Evolutionary conservation across 2,113 vertebrate species (phyloP), one percentile per base, ranked within the genome.

Genomic region (Psettodes erumei): DNA sequence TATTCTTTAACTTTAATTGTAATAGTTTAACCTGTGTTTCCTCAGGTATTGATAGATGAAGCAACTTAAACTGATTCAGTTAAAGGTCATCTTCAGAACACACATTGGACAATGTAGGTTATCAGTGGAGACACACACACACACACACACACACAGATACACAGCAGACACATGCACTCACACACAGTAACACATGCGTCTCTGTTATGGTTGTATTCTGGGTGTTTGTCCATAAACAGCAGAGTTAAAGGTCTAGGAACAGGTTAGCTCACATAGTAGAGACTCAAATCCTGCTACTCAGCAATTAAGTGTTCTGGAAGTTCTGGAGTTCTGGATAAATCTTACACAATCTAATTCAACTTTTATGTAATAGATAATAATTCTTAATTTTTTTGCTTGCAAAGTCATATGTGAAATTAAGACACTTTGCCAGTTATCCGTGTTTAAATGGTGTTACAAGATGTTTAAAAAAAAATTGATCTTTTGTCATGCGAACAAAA

Each of bases 221-320:
- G 2, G 25, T 88, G 81, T 89, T 90, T 90, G 68, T 86, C 81
- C 80, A 64, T 79, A 86, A 90, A 86, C 83, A 90, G 60, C 25
- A 32, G 30, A 55, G 45, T 55, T 55, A 42, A 84, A 88, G 70
- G 68, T 60, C 72, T 78, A 9, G 69, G 37, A 56, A 61, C 64
- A 79, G 58, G 48, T 82, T 38, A 55, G 48, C 21, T 79, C 4
- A 71, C 40, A 25, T 1, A 40, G 47, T 48, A 43, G 32, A 5
- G 30, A 58, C 43, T 35, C 40, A 50, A 37, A 69, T 30, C n/a
- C 32, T 60, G 55, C 38, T 19, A 47, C 7, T 27, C 27, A 55
- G n/a, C 19, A 48, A 23, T 32, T 47, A 9, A 66, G 11, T 42
- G 27, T 53, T 25, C 33, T 50, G 40, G 15, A 5, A 25, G n/a